phyloP scores from a whole-genome alignment of 2,888 invertebrate species.

The Ypsolopha sequella region DNA sequence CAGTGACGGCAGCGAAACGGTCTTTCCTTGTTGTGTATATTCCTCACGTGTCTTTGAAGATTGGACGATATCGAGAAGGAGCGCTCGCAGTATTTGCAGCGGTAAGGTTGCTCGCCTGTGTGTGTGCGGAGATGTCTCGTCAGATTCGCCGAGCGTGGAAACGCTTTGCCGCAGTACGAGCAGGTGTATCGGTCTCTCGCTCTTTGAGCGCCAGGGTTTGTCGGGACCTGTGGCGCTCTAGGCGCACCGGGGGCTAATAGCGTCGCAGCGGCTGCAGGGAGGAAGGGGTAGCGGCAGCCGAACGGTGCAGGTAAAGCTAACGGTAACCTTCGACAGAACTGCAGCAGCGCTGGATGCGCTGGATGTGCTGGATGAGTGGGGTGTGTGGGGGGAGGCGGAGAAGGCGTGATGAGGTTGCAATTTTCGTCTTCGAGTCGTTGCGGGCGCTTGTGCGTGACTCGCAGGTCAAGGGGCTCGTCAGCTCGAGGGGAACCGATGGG shows the following conservation, averaged over 20 bases:
- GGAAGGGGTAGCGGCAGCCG: constrained; percentile 55
- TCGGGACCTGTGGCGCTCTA: constrained; percentile 46
- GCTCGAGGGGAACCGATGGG: constrained; percentile 58
- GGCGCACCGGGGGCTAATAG: constrained; percentile 55
- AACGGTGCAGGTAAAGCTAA: constrained; percentile 60
- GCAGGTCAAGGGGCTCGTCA: constrained; percentile 89
- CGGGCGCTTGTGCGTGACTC: constrained; percentile 87
- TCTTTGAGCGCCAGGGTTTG: constrained; percentile 67
- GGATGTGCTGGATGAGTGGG: constrained; percentile 66
- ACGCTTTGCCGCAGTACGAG: constrained; percentile 97
- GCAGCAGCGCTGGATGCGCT: constrained; percentile 55
- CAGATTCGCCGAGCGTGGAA: constrained; percentile 96
- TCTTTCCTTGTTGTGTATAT: constrained; percentile 99
- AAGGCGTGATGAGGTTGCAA: constrained; percentile 80
- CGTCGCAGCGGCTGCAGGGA: constrained; percentile 60
- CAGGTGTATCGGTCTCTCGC: constrained; percentile 94
- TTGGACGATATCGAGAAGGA: constrained; percentile 99
- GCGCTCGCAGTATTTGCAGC: constrained; percentile 98
- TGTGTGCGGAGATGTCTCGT: constrained; percentile 97
- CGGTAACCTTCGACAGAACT: constrained; percentile 58
- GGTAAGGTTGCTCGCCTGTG: constrained; percentile 98
- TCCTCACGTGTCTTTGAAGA: constrained; percentile 96
- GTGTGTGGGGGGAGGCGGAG: constrained; percentile 70
- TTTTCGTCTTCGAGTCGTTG: constrained; percentile 85
- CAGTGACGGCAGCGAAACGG: constrained; percentile 98